Percentiles rank a stretch among this genome's conserved stretches.
Conservation (phyloP, 2,888 invertebrate species). For the Erynnis tages region DNA sequence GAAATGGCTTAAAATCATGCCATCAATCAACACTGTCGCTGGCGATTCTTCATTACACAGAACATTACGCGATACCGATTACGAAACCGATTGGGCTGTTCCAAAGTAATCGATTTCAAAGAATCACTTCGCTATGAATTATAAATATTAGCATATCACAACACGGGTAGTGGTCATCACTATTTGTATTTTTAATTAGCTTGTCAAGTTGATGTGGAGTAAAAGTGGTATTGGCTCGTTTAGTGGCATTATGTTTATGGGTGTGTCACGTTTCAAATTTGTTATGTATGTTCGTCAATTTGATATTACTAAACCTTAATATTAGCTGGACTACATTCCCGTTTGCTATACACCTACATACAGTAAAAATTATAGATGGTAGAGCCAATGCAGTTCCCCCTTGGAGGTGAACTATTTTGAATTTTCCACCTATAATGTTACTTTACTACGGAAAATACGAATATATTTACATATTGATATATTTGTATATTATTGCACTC, state of each 20-base stretch:
- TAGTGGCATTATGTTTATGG: conserved; percentile 17
- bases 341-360: no score
- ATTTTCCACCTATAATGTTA: no score
- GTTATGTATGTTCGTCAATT: neutral
- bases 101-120: conserved; percentile 15
- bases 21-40: neutral
- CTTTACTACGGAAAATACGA: no score
- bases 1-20: no score
- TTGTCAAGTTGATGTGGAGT: conserved; percentile 51
- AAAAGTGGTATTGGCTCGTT: conserved; percentile 37
- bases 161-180: conserved; percentile 11
- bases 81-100: conserved; percentile 7
- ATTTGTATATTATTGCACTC: no score
- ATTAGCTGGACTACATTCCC: no score
- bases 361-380: no score
- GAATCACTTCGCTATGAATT: conserved; percentile 6
- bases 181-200: conserved; percentile 54
- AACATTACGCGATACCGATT: neutral
- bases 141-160: conserved; percentile 18
- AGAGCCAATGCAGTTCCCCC: no score
- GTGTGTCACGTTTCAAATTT: conserved; percentile 27
- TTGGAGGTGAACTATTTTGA: no score
- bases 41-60: neutral
- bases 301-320: no score
- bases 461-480: no score